Percentiles rank a stretch among this genome's conserved stretches.
Conservation (phyloP, 2,113 vertebrate genomes). For the Chascanopsetta lugubris region DNA sequence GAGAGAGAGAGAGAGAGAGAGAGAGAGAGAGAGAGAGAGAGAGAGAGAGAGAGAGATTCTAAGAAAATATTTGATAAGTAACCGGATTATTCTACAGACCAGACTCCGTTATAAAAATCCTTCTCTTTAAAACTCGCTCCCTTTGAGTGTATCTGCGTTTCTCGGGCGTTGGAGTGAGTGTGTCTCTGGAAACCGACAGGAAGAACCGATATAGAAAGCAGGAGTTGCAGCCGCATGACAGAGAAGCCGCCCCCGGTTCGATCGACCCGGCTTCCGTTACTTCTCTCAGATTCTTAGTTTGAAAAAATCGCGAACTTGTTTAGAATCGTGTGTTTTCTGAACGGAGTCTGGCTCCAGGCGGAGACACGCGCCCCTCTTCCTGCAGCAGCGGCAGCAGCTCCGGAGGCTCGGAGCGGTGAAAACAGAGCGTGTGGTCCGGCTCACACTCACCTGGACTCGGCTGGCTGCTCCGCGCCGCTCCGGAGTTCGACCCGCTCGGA, state of each 20-base stretch:
- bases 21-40: too few relatives aligned
- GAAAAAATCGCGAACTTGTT: neutral
- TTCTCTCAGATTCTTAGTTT: accelerated
- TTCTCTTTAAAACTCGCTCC: conserved; percentile 8
- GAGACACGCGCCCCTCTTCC: conserved; percentile 33
- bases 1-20: too few relatives aligned
- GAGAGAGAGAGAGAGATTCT: neutral
- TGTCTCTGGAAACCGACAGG: neutral
- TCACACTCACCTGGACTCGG: conserved; percentile 58
- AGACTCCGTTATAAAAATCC: neutral
- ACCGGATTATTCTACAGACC: neutral
- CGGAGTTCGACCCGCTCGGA: conserved; percentile 1
- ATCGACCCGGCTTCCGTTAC: neutral
- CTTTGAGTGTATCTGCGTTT: neutral
- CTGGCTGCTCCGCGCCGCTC: conserved; percentile 18
- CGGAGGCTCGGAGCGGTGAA: neutral
- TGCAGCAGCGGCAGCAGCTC: conserved; percentile 31
- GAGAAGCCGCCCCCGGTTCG: accelerated
- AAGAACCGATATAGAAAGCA: neutral
- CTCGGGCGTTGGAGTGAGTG: neutral
- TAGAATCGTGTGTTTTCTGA: neutral
- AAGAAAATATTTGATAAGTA: neutral
- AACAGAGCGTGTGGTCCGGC: neutral
- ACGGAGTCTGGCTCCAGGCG: conserved; percentile 30
- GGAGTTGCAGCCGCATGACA: neutral